Base-by-base conservation (phyloP, 2,113 vertebrate species). In the Mellivora capensis region DNA sequence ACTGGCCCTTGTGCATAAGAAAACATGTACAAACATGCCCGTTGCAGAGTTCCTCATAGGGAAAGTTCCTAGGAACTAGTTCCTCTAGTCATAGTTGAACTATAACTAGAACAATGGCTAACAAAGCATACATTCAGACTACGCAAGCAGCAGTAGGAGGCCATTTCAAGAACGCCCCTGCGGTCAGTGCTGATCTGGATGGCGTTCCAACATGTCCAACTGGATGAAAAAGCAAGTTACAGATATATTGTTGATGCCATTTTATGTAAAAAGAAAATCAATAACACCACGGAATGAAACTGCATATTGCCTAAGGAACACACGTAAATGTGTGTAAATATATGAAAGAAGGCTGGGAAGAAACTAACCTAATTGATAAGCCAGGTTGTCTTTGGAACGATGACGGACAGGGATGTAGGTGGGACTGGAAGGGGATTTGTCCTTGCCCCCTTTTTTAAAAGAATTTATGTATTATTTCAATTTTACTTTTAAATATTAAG, bases 21-120 rank as follows among this genome's bases (percentile, higher is more conserved):
- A 79, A 96, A 97, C 91, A 94, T 87, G 89, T 88, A n/a, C 31
- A 52, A 54, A 20, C 96, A 90, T 97, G 94, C 80, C 89, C 88
- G 7, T 6, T 17, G 52, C 31, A 80, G 52, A 74, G 27, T 69
- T 92, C 82, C 76, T 96, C 21, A 49, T 23, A 23, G 21, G 59
- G 31, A 79, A 62, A 59, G 20, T 57, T 54, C 52, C 52, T 54
- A 54, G 52, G 52, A 17, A 54, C 52, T 54, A 54, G 17, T 54
- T 54, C 52, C 52, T 54, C 52, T 54, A 54, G 52, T 54, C 52
- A 54, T 18, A 54, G 52, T 17, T 71, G 87, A 90, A 49, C 52
- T 34, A 25, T 13, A 25, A 67, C 4, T 23, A 61, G n/a, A 95
- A 39, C 12, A 82, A 29, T 27, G 59, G 39, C 57, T 71, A 21